phyloP scores from a whole-genome alignment of 2,797 vertebrate species.

The Agapornis canus region DNA sequence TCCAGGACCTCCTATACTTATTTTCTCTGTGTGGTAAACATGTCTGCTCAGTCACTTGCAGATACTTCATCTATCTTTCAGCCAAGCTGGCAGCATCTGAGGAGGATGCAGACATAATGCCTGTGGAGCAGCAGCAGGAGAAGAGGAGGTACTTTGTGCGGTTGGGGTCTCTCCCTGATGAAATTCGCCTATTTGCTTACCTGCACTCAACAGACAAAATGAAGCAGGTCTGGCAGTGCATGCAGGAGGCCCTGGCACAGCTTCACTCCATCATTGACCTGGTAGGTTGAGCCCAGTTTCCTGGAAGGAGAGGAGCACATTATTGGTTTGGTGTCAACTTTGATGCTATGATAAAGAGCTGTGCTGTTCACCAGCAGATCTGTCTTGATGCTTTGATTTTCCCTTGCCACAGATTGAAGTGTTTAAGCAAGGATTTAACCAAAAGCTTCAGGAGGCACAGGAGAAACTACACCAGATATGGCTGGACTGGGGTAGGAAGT shows the following conservation, averaged over 20 bases:
- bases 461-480: conserved; percentile 14
- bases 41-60: background rate
- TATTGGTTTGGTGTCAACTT: accelerated
- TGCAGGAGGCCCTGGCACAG: conserved; percentile 77
- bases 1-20: background rate
- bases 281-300: conserved; percentile 48
- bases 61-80: background rate
- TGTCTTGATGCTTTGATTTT: background rate
- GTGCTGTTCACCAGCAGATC: background rate
- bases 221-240: conserved; percentile 71
- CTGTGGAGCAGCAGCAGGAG: background rate
- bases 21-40: background rate
- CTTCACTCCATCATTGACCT: conserved; percentile 85
- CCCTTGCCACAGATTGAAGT: conserved; percentile 34
- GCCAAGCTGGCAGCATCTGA: background rate
- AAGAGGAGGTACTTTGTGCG: background rate
- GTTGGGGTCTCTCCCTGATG: conserved; percentile 78
- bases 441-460: background rate
- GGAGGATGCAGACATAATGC: background rate
- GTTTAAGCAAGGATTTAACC: background rate
- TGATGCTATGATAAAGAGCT: background rate
- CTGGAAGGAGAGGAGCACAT: background rate
- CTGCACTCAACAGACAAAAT: conserved; percentile 81
- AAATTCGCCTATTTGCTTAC: conserved; percentile 80
- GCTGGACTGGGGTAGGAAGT: conserved; percentile 34